Base-by-base conservation (phyloP, 2,113 vertebrate genomes). In the Platanista minor region DNA sequence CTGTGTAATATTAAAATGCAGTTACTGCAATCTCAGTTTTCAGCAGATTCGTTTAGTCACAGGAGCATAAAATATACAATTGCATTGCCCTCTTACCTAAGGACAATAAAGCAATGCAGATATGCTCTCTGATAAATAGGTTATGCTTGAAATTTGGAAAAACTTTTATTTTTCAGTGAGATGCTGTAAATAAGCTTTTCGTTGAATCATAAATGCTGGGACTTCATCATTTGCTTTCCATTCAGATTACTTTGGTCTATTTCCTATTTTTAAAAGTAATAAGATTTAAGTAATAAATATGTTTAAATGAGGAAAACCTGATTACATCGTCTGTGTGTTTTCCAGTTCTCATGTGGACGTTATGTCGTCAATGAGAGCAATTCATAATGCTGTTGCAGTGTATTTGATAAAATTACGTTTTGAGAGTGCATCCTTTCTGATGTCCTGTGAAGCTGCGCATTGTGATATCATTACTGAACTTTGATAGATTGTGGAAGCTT, bases 121-220 rank as follows among this genome's bases (percentile, higher is more conserved):
- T 41, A 18, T 86, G 21, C 14, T 87, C 8, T 88, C 84, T 88
- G 49, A 29, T 67, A 92, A 71, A 61, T 43, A 61, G 36, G 17
- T 49, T 91, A 23, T 81, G 29, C 81, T 61, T 88, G 41, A 85
- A 69, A 31, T 94, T 83, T 90, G 33, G 66, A 78, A 95, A 88
- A n/a, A 6, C 14, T 36, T 90, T 95, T 67, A 23, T 75, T 87
- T 96, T 87, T 96, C 71, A 81, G 7, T 75, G 54, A 92, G 27
- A 88, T 91, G 67, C 8, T 85, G 49, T 91, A 93, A 84, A 96
- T 39, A 95, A 90, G 23, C 6, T 94, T 94, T 95, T 88, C 3
- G 1, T 10, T 86, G 36, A 92, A 25, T 89, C 86, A 33, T 91
- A 95, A 93, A 15, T 78, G 4, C 43, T 96, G 43, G 13, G n/a